Evolutionary conservation across 2,113 vertebrate genomes (phyloP).

Genomic region (Nycticorax nycticorax): DNA sequence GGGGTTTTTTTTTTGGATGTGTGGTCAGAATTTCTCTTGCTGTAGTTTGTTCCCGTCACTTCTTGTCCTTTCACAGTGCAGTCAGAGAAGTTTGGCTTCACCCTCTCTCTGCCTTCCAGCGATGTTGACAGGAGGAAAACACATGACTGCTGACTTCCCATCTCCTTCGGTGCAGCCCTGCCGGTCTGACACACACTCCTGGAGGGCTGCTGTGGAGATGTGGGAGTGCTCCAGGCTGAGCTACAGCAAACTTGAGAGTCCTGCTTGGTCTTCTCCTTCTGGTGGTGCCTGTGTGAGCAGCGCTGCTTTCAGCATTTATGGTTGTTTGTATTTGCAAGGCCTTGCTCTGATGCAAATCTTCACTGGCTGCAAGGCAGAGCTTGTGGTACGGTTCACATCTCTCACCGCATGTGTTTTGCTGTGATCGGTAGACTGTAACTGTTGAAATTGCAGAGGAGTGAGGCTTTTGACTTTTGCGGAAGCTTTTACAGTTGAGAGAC

Average conservation of each 20-base stretch:
- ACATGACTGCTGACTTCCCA: rapidly evolving
- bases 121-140: background rate
- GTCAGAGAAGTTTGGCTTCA: background rate
- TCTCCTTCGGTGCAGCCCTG: background rate
- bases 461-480: background rate
- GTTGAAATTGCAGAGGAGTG: background rate
- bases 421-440: background rate
- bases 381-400: background rate
- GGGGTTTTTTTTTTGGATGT: background rate
- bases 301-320: rapidly evolving
- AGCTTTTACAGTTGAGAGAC: background rate
- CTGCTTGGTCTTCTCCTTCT: background rate
- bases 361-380: background rate
- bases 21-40: background rate
- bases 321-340: background rate
- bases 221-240: background rate
- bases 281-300: background rate
- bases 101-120: background rate
- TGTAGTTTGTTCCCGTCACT: background rate
- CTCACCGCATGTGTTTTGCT: rapidly evolving
- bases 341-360: background rate
- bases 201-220: background rate
- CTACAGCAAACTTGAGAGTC: background rate
- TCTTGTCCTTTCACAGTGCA: background rate
- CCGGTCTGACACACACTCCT: rapidly evolving